Percentiles rank a stretch among this genome's conserved stretches.
Conservation (phyloP, 2,797 vertebrate species). For the Crax fasciolata region DNA sequence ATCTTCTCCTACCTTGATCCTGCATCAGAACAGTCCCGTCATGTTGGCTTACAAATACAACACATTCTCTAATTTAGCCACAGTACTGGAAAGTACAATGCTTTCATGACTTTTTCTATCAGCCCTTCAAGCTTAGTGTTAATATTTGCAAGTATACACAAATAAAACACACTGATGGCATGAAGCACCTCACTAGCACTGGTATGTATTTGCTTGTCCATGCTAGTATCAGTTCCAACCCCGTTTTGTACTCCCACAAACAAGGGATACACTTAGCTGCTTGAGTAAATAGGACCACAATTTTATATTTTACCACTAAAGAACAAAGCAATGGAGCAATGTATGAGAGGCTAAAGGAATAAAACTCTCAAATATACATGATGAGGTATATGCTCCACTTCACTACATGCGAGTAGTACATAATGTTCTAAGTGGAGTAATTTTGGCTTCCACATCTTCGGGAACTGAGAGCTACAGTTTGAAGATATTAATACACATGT, state of each 20-base stretch:
- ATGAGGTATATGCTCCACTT: not conserved
- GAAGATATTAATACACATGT: not conserved
- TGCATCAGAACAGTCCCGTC: not conserved
- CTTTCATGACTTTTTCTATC: not conserved
- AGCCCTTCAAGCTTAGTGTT: not conserved
- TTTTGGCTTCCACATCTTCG: not conserved
- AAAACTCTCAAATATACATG: not conserved
- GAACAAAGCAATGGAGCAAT: not conserved
- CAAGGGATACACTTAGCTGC: not conserved
- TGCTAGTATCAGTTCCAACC: fast-evolving
- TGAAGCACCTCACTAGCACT: not conserved
- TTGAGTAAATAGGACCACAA: not conserved
- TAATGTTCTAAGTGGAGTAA: not conserved
- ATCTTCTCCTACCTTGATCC: not conserved
- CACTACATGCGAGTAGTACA: not conserved
- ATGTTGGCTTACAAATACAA: not conserved
- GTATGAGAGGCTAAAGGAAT: not conserved
- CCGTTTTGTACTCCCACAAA: too few relatives aligned
- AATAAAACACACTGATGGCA: not conserved
- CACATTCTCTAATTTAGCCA: not conserved
- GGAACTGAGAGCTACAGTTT: not conserved
- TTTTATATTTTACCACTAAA: not conserved
- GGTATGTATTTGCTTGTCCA: not conserved
- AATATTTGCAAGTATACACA: not conserved
- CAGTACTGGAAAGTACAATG: fast-evolving